Evolutionary conservation across 2,888 invertebrate genomes (phyloP).

Genomic region (Meandrusa payeni): DNA sequence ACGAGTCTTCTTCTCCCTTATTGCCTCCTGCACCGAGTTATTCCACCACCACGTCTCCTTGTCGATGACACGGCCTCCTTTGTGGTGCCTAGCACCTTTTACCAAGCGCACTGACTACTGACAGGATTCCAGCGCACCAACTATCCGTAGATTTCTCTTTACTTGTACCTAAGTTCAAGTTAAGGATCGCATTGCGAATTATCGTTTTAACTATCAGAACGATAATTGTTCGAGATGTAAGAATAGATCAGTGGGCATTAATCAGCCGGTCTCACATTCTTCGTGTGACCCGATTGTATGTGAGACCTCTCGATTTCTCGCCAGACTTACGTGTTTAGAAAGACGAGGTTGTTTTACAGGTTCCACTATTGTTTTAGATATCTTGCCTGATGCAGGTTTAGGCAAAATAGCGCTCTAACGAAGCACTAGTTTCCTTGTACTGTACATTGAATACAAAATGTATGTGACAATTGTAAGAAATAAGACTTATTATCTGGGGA

Average conservation of each 20-base stretch:
- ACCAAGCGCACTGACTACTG: too few species aligned
- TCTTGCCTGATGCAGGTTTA: not conserved
- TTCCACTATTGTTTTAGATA: slow-evolving; percentile 14
- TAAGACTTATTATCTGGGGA: too few species aligned
- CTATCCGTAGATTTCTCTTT: too few species aligned
- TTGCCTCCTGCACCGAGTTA: too few species aligned
- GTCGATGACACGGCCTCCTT: too few species aligned
- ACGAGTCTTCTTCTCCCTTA: too few species aligned
- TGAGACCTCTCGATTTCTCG: slow-evolving; percentile 14
- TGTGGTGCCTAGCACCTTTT: too few species aligned
- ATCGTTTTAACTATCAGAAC: slow-evolving; percentile 7
- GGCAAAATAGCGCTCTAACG: not conserved
- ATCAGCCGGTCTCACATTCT: slow-evolving; percentile 11
- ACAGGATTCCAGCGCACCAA: too few species aligned
- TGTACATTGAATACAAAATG: not conserved
- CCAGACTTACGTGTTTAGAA: not conserved
- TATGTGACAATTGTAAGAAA: too few species aligned
- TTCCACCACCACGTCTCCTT: too few species aligned
- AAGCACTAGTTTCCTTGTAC: not conserved
- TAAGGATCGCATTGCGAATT: too few species aligned
- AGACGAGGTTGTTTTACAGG: not conserved
- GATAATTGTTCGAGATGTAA: slow-evolving; percentile 9
- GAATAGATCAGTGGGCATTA: slow-evolving; percentile 15
- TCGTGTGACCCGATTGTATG: slow-evolving; percentile 9
- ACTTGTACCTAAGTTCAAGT: too few species aligned